Conservation (phyloP, 2,797 vertebrate species). For the Darevskia nairensis region DNA sequence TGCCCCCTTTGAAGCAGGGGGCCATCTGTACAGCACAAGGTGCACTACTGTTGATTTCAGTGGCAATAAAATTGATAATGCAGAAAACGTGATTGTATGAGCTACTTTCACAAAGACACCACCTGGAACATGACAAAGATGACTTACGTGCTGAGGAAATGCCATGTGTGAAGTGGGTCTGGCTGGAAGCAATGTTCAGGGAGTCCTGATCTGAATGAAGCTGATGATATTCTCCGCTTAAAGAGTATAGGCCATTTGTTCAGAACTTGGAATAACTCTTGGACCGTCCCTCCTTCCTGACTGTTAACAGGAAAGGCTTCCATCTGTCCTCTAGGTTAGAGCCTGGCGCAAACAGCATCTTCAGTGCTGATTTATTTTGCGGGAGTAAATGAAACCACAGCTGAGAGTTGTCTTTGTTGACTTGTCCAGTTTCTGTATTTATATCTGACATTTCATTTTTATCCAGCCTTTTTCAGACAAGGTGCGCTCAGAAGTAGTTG, state of each 20-base stretch:
- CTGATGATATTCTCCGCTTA: not conserved
- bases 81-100: not conserved
- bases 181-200: too few species aligned
- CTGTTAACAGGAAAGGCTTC: not conserved
- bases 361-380: not conserved
- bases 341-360: not conserved
- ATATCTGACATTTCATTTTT: too few species aligned
- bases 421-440: not conserved
- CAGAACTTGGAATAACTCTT: too few species aligned
- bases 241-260: too few species aligned
- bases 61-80: too few species aligned
- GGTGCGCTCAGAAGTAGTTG: too few species aligned
- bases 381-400: not conserved
- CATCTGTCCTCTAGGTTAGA: not conserved
- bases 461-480: not conserved
- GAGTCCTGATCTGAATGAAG: not conserved
- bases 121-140: not conserved
- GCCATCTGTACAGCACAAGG: not conserved
- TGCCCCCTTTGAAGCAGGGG: not conserved
- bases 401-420: too few species aligned
- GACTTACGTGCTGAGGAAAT: not conserved
- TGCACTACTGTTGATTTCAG: not conserved
- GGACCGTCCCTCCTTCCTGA: not conserved
- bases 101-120: not conserved
- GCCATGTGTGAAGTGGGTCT: not conserved